Percentiles rank a stretch among this genome's conserved stretches.
Evolutionary conservation across 2,888 invertebrate genomes (phyloP).

Genomic region (Odontomyia ornata): DNA sequence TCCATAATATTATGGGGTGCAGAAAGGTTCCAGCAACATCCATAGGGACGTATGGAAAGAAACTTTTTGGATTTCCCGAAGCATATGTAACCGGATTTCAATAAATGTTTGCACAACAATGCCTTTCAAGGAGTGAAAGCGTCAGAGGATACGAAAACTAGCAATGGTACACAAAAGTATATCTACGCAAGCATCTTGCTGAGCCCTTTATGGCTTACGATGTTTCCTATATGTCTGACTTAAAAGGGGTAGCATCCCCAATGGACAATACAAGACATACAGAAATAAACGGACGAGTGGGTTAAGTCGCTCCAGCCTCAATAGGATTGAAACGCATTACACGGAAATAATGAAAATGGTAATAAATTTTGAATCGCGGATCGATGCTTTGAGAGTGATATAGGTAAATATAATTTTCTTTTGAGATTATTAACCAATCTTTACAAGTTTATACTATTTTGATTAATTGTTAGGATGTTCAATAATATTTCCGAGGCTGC

Average conservation of each 20-base stretch:
- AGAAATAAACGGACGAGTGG: constrained; percentile 20
- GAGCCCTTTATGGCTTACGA: constrained; percentile 40
- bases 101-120: constrained; percentile 52
- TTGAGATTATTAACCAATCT: no score
- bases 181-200: constrained; percentile 40
- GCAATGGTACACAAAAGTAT: constrained; percentile 18
- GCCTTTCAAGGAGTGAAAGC: constrained; percentile 37
- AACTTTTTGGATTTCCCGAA: constrained; percentile 50
- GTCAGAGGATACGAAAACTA: constrained; percentile 25
- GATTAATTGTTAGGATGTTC: no score
- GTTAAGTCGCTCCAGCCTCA: neutral
- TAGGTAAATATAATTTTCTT: no score
- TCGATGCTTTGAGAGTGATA: constrained; percentile 7
- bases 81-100: constrained; percentile 52
- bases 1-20: constrained; percentile 47
- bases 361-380: neutral
- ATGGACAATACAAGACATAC: constrained; percentile 26
- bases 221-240: constrained; percentile 41
- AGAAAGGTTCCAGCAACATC: constrained; percentile 29
- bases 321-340: neutral
- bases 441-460: no score
- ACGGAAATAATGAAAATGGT: neutral
- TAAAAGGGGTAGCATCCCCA: constrained; percentile 37
- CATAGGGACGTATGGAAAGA: constrained; percentile 16
- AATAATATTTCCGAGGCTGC: no score